Base-by-base conservation (phyloP, 2,113 vertebrate species). In the Carassius gibelio region DNA sequence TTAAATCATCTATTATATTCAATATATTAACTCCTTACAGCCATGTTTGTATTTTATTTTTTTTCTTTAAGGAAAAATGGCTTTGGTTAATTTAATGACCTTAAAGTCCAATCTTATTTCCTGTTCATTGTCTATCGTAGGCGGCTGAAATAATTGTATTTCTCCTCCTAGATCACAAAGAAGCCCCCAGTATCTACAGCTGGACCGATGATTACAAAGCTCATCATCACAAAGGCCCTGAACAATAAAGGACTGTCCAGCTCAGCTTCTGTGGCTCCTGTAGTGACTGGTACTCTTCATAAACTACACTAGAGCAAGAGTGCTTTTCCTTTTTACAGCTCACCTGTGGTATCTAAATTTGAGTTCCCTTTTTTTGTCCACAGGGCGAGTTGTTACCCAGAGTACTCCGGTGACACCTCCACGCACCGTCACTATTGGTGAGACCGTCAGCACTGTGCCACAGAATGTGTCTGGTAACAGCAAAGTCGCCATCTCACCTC, bases 401-500 rank as follows among this genome's bases (percentile, higher is more conserved):
- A 94, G 90, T 89, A 91, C 96, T 84, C 94, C 96, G 0, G 95
- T 94, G 89, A 96, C 97, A 59, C 95, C 97, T 59, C 94, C 96
- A 50, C 97, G 97, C 92, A 96, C 96, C 83, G 96, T 99, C 87
- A 95, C 96, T 0, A 94, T 99, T 74, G 94, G 97, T 1, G 98
- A 99, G 87, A 92, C 96, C 82, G 90, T 97, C 92, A 96, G 91
- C 93, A 93, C 96, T 59, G 91, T 91, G 78, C 72, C 96, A 68
- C 97, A 98, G 89, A 97, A 88, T 69, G 48, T 94, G 2, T 68
- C 93, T 88, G 91, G 94, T 64, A 92, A 94, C 93, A 99, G 96
- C 93, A 99, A 99, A 94, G 98, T 99, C 82, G 97, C 98, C 75
- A 99, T 99, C 88, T 99, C 98, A 0, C 98, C 98, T 13, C 95